These are phyloP conservation scores for Siderastrea radians DNA, from an alignment of 92 coral and sea anemone species.

Conservation along the genomic window DNA sequence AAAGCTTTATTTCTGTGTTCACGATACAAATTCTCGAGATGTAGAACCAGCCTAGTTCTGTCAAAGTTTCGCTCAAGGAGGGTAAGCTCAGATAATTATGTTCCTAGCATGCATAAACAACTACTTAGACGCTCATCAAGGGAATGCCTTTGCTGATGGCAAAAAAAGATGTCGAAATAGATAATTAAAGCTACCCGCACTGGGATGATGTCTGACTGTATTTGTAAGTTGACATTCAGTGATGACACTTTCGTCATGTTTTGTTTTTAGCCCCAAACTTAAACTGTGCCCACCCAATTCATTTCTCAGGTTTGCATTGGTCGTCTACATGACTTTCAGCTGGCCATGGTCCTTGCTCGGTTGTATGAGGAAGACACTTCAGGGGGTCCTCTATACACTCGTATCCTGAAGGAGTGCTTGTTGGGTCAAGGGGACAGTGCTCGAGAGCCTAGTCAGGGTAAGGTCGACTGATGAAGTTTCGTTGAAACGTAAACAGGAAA, in stretches of 20 bases:
- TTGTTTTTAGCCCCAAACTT: not conserved
- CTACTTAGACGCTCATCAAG: no score
- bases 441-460: slow-evolving; percentile 64
- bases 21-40: no score
- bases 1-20: no score
- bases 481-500: not conserved
- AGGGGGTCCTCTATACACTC: slow-evolving; percentile 72
- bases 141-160: no score
- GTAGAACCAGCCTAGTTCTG: no score
- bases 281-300: not conserved
- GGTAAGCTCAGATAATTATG: no score
- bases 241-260: not conserved
- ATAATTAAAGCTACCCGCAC: no score
- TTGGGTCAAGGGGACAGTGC: slow-evolving; percentile 73
- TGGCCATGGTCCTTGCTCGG: slow-evolving; percentile 96
- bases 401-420: slow-evolving; percentile 86
- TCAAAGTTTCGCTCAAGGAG: no score
- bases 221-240: no score
- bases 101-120: no score
- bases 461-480: not conserved
- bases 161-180: no score
- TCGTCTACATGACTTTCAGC: slow-evolving; percentile 91
- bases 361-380: slow-evolving; percentile 79
- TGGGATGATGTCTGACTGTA: no score
- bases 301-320: slow-evolving; percentile 80